A percentile compares a stretch with the other conserved stretches of the same genome.
Evolutionary conservation across 2,888 invertebrate species (phyloP).

Genomic region (Seira musarum): DNA sequence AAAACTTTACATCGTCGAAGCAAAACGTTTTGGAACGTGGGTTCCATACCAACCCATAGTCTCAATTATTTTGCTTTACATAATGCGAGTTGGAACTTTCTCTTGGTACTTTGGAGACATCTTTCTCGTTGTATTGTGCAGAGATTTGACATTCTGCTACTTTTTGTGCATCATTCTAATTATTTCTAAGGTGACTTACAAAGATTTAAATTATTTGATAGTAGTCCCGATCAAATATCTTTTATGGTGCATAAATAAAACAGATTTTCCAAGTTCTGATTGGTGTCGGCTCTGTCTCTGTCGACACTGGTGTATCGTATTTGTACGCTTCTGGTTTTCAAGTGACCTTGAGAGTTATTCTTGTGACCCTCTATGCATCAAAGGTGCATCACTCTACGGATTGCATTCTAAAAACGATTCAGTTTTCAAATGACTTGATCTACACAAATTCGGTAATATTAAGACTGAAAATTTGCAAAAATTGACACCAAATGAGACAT

Average conservation of each 20-base stretch:
- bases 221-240: too few species aligned
- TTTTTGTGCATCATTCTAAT: too few species aligned
- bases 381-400: constrained; percentile 38
- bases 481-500: too few species aligned
- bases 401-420: constrained; percentile 3
- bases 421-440: background rate
- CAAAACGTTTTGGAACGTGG: too few species aligned
- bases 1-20: too few species aligned
- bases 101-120: constrained; percentile 30
- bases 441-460: background rate
- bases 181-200: too few species aligned
- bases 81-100: constrained; percentile 8
- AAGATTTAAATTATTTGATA: too few species aligned
- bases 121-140: constrained; percentile 14
- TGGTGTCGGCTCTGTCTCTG: background rate
- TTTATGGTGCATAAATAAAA: too few species aligned
- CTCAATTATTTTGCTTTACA: too few species aligned
- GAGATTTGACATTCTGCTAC: background rate
- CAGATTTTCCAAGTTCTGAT: background rate
- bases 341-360: constrained; percentile 10
- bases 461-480: too few species aligned
- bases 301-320: background rate
- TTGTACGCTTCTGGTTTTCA: constrained; percentile 17
- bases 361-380: constrained; percentile 19
- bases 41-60: too few species aligned